Base-by-base conservation (phyloP, 2,888 invertebrate species). In the Argyresthia albistria region DNA sequence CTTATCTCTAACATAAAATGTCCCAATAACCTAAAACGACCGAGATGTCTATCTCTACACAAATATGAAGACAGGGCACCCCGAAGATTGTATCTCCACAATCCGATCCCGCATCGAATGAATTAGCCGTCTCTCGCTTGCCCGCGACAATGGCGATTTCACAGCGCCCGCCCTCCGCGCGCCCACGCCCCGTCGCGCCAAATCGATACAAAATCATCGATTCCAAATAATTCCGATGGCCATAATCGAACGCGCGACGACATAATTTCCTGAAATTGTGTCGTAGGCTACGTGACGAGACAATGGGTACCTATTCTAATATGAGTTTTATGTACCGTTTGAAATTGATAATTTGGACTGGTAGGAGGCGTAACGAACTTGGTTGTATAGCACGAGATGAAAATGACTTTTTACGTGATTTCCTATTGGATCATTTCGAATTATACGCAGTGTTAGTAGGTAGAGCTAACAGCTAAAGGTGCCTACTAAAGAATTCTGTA, bases 181-280 rank as follows among this genome's bases (percentile, higher is more conserved):
- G 25, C 25, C 25, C 25, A 25, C 25, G 25, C 25, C 25, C 25
- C 25, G 70, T 61, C 65, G 60, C 72, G 73, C 76, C 73, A 73
- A 78, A 78, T 78, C 76, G 66, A 76, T 74, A 73, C 72, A 71
- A 25, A 72, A 75, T 80, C 74, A 74, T 73, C 69, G 70, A 81
- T 83, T 79, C 12, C 37, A 45, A 52, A 55, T 55, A 49, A 36
- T 36, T 9, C 14, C 36, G 48, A 48, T 35, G 8, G 73, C 68
- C 68, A 70, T 74, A 76, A 77, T 72, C 71, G 65, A 69, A 8
- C 42, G 39, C 37, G 35, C 79, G 81, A 80, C 80, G 74, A 80
- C 80, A 77, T 77, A 72, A 83, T 84, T 79, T 76, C 61, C 67
- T 62, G 57, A 56, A 62, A 64, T 74, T 70, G 70, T 74, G 68